These are phyloP conservation scores for Xenops minutus DNA, from an alignment of 2,797 vertebrate genomes.

Conservation along the genomic window DNA sequence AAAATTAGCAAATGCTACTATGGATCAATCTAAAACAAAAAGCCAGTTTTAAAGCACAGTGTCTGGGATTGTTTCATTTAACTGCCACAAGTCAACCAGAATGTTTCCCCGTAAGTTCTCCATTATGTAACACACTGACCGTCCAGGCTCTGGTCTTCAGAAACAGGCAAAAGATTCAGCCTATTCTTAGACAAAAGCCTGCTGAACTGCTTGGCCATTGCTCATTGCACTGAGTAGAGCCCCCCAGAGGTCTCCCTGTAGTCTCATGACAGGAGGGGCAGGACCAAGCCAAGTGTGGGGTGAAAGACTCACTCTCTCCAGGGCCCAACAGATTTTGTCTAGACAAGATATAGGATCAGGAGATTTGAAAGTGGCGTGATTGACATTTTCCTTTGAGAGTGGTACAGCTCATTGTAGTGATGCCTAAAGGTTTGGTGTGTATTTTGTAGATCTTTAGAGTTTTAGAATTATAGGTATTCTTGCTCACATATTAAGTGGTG, in stretches of 20 bases:
- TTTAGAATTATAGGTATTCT: too few relatives aligned
- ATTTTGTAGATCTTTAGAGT: too few relatives aligned
- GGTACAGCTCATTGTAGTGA: background rate
- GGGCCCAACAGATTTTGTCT: background rate
- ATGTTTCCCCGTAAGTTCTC: background rate
- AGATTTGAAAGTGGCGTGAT: background rate
- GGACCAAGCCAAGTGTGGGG: background rate
- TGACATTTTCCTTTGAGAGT: background rate
- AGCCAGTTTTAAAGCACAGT: background rate
- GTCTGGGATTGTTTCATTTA: background rate
- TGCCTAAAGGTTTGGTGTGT: too few relatives aligned
- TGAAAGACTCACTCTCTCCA: background rate
- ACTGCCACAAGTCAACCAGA: background rate
- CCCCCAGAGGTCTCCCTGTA: background rate
- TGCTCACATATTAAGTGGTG: too few relatives aligned
- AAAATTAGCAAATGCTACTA: background rate
- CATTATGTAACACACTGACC: fast-evolving
- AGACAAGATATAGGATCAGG: background rate
- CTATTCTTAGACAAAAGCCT: background rate
- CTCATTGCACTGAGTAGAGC: background rate
- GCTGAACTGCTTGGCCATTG: background rate
- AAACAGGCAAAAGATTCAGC: background rate
- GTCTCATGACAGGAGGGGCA: background rate
- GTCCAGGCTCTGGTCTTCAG: background rate
- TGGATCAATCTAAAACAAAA: background rate